Conservation (phyloP, 2,888 invertebrate species). For the Fissipunctia ypsillon region DNA sequence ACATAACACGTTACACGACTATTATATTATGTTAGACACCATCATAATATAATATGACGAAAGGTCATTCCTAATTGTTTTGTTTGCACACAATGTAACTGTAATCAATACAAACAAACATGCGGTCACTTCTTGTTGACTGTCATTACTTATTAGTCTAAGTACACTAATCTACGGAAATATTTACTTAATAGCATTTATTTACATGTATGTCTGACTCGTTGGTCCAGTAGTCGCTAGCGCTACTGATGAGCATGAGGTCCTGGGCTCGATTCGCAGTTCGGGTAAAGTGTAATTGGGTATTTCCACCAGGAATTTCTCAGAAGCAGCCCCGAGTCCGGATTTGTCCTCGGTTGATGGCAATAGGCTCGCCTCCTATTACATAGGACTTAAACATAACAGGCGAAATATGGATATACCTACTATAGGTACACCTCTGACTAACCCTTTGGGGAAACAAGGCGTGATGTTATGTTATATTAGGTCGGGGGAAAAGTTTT, state of each 20-base stretch:
- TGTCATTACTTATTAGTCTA: constrained; percentile 20
- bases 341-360: neutral
- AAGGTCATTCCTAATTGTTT: constrained; percentile 21
- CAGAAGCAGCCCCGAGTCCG: neutral
- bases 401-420: neutral
- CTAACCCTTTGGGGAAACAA: neutral
- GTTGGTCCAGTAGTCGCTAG: neutral
- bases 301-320: too few species aligned
- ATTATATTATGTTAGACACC: neutral
- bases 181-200: constrained; percentile 24
- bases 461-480: neutral
- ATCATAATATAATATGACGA: neutral
- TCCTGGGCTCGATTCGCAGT: too few species aligned
- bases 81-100: constrained; percentile 12
- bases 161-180: constrained; percentile 22
- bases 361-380: neutral
- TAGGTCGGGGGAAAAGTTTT: too few species aligned
- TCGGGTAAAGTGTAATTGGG: too few species aligned
- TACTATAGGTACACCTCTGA: neutral
- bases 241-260: too few species aligned
- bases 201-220: neutral
- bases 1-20: neutral
- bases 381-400: neutral
- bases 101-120: constrained; percentile 19
- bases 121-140: constrained; percentile 6